Evolutionary conservation across 2,888 invertebrate species (phyloP), one percentile per base, ranked within the genome.

Genomic region (Clanis bilineata): DNA sequence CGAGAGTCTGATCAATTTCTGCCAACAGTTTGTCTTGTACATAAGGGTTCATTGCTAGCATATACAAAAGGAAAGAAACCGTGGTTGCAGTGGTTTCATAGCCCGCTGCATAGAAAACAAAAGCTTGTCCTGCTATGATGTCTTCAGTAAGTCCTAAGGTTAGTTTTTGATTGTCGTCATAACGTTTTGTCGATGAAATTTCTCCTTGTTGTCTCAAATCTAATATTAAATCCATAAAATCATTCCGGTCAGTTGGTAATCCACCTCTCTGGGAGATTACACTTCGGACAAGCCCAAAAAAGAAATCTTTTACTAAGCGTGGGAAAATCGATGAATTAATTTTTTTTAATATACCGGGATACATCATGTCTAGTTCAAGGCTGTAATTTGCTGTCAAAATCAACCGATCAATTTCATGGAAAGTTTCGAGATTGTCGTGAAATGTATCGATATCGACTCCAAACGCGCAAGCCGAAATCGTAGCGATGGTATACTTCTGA

Each of bases 51-150:
- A 69, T 47, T 0, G 90, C 87, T 10, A 92, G 63, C 62, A 85
- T 74, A 60, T 85, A 85, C 9, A 86, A 62, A 38, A 83, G 63
- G 51, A 80, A 88, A 0, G 83, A 63, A 64, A 90, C 75, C 0
- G 87, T 83, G 0, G 86, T 82, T 0, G 92, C 84, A 43, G 83
- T 86, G 0, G 91, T 90, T 64, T 91, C 92, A 64, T 85, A 92
- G 0, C 92, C 92, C 7, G 83, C 93, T 1, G 77, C 73, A 61
- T 87, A 90, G 66, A 92, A 90, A 15, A 89, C 73, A 65, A 89
- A 86, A 1, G 84, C 83, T 66, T 92, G 89, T 0, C 89, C 85
- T 1, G 80, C 77, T 21, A 88, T 82, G 0, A 85, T 47, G 18
- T 70, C 73, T 0, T 86, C 79, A 3, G 80, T 79, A 10, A 86